phyloP scores from a whole-genome alignment of 92 coral and sea anemone species.

The Paragorgia papillata region DNA sequence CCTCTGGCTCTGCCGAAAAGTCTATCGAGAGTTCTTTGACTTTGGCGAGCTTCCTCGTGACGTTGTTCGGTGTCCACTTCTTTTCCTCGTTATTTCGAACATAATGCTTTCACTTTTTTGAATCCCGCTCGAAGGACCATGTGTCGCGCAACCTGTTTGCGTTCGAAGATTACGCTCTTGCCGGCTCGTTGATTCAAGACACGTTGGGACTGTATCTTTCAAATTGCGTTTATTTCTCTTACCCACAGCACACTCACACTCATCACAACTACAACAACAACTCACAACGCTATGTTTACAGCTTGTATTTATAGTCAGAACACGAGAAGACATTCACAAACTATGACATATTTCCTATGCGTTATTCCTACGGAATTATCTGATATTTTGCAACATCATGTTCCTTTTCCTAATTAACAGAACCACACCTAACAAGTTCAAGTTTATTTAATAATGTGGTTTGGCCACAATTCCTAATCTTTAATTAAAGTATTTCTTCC shows the following conservation, averaged over 20 bases:
- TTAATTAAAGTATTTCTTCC: too few relatives aligned
- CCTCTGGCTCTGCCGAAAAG: neutral
- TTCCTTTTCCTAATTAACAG: too few relatives aligned
- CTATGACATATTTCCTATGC: too few relatives aligned
- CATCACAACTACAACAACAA: too few relatives aligned
- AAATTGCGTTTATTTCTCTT: neutral
- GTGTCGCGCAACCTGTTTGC: conserved; percentile 25
- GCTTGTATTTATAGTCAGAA: too few relatives aligned
- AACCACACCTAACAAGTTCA: too few relatives aligned
- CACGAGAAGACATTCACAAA: too few relatives aligned
- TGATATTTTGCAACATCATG: too few relatives aligned
- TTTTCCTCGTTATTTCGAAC: neutral
- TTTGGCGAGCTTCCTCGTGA: neutral
- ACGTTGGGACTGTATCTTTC: conserved; percentile 6
- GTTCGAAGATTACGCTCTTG: neutral
- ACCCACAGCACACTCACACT: neutral
- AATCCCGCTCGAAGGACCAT: conserved; percentile 50
- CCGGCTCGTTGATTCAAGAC: conserved; percentile 1
- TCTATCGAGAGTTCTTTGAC: neutral
- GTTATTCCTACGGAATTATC: too few relatives aligned
- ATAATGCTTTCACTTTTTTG: neutral
- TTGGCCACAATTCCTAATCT: too few relatives aligned
- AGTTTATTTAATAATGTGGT: too few relatives aligned
- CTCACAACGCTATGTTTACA: too few relatives aligned
- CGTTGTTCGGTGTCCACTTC: neutral